Evolutionary conservation across 2,113 vertebrate genomes (phyloP), one percentile per base, ranked within the genome.

Genomic region (Synchiropus splendidus): DNA sequence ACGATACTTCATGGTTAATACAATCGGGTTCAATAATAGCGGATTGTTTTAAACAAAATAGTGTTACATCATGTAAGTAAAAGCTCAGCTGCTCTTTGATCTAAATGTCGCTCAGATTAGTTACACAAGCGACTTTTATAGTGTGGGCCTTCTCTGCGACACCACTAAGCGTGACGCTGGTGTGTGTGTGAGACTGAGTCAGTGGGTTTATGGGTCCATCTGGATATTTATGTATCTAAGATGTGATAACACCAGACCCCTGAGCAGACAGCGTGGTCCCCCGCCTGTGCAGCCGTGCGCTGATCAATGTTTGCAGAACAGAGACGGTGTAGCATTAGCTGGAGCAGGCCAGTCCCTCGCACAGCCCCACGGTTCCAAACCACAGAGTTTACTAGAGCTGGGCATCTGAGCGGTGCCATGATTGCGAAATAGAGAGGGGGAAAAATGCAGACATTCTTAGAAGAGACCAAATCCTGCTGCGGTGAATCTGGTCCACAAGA

Each of bases 191-290:
- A 12, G 36, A 54, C 30, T 41, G 36, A 55, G 58, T 68, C 55
- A 63, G 42, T 39, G 64, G 51, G 55, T 70, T 52, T 68, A 47
- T 13, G 47, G 51, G 37, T 51, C 36, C 45, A 57, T 62, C 33
- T 67, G 50, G 51, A 50, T 58, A 40, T 75, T 68, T 67, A 41
- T 70, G 56, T 58, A 64, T 73, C 46, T 8, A 50, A 62, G 63
- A 27, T 1, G 10, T 10, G 48, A 51, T 47, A 65, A 58, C 52
- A 71, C 40, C 42, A 42, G 48, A 52, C 36, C 41, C 52, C 62
- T 14, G 36, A 2, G 45, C 1, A 2, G 41, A 8, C 6, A 35
- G 56, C 46, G 30, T 8, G 10, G 45, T 31, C 40, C 52, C 70
- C 59, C 18, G 30, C 41, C 48, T 12, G 30, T 16, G 17, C 47